A percentile compares a stretch with the other conserved stretches of the same genome.
Evolutionary conservation across 2,113 vertebrate species (phyloP).

Genomic region (Anguilla rostrata): DNA sequence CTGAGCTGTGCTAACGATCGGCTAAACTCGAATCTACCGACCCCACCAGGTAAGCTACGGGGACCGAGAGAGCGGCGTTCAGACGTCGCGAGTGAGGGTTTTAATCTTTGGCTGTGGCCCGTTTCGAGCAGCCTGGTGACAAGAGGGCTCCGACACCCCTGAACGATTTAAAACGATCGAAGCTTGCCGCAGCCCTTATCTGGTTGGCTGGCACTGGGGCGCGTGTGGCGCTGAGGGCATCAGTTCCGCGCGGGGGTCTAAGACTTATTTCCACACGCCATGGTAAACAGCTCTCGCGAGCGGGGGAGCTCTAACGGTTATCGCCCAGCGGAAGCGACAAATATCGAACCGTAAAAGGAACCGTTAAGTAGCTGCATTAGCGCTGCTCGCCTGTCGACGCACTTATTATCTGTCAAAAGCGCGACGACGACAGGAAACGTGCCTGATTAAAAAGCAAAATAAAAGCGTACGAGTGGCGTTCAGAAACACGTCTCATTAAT

Average conservation of each 20-base stretch:
- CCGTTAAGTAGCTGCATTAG: not conserved
- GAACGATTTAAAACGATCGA: not conserved
- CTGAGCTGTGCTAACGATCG: not conserved
- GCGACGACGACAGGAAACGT: not conserved
- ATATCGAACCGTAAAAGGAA: not conserved
- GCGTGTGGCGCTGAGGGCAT: not conserved
- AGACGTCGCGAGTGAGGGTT: not conserved
- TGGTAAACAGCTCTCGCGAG: constrained; percentile 21
- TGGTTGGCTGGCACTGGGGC: not conserved
- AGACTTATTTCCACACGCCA: not conserved
- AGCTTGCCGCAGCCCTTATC: not conserved
- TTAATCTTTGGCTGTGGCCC: not conserved
- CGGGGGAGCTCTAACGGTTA: constrained; percentile 40
- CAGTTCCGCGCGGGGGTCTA: not conserved
- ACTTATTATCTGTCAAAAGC: not conserved
- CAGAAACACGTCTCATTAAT: constrained; percentile 12
- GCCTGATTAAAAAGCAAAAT: constrained; percentile 11
- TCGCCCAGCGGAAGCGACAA: not conserved
- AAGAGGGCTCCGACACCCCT: not conserved
- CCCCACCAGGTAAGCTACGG: not conserved
- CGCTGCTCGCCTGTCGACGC: not conserved
- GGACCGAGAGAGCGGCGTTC: not conserved
- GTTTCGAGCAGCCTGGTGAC: not conserved
- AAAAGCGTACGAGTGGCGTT: constrained; percentile 4
- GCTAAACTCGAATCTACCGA: not conserved